A percentile compares a stretch with the other conserved stretches of the same genome.
Conservation (phyloP, 2,888 invertebrate genomes). For the Cactoblastis cactorum region DNA sequence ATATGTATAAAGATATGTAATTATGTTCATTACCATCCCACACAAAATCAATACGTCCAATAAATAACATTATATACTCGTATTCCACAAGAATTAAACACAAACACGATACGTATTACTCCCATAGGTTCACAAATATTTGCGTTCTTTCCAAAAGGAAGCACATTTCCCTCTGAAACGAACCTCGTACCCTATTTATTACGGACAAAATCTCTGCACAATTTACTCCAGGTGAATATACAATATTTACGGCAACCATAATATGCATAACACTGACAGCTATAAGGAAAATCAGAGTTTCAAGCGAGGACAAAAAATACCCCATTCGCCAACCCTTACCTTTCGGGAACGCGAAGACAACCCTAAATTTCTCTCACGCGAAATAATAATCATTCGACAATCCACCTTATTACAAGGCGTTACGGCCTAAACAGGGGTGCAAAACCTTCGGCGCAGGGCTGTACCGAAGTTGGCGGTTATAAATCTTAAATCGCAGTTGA, state of each 20-base stretch:
- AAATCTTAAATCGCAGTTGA: conserved; percentile 58
- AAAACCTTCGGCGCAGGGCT: conserved; percentile 9
- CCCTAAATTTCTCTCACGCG: conserved; percentile 18
- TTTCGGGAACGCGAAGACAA: conserved; percentile 39
- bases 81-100: not conserved
- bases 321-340: conserved; percentile 49
- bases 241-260: conserved; percentile 42
- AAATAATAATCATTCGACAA: conserved; percentile 11
- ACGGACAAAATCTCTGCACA: conserved; percentile 22
- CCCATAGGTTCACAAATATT: conserved; percentile 1
- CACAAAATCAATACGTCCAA: not conserved
- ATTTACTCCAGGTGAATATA: conserved; percentile 23
- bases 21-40: not conserved
- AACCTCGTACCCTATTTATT: conserved; percentile 17
- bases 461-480: conserved; percentile 38
- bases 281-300: conserved; percentile 46
- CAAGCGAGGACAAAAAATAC: conserved; percentile 37
- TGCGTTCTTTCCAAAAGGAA: not conserved
- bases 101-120: not conserved
- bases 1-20: too few species aligned
- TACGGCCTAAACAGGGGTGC: not conserved
- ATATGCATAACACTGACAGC: conserved; percentile 44
- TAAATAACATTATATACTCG: not conserved
- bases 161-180: conserved; percentile 3
- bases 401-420: conserved; percentile 15